These are phyloP conservation scores for Fopius arisanus DNA, from an alignment of 1,140 invertebrate genomes.

Conservation along the genomic window DNA sequence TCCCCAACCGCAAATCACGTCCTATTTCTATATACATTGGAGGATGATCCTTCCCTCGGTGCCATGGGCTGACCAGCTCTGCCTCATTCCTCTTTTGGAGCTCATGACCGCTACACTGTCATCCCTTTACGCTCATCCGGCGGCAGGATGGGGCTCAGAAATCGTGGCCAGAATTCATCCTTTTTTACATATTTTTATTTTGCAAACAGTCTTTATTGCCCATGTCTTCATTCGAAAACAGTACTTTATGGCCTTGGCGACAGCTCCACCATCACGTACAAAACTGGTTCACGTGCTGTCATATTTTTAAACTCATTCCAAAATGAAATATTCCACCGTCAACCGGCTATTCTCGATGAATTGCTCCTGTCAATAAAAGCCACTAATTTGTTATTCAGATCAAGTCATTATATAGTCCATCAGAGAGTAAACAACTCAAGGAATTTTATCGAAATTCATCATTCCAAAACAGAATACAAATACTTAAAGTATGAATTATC, in stretches of 20 bases:
- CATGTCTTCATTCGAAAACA: neutral
- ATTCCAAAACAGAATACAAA: too few relatives aligned
- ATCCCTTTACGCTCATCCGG: constrained; percentile 48
- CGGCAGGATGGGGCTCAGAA: constrained; percentile 21
- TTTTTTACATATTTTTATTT: constrained; percentile 5
- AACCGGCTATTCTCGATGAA: neutral
- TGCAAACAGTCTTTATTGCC: constrained; percentile 1
- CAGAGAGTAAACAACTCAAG: too few relatives aligned
- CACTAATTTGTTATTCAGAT: neutral
- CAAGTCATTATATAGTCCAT: neutral
- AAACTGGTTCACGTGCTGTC: constrained; percentile 18
- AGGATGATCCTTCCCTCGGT: constrained; percentile 57
- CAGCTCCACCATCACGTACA: constrained; percentile 20
- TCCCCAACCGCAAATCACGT: constrained; percentile 58
- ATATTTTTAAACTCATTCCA: constrained; percentile 5
- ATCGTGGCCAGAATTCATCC: constrained; percentile 22
- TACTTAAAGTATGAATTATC: too few relatives aligned
- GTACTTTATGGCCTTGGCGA: constrained; percentile 11
- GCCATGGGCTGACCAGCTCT: constrained; percentile 48
- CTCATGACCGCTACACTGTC: constrained; percentile 42
- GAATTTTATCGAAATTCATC: too few relatives aligned
- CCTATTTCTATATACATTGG: constrained; percentile 49
- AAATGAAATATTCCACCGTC: neutral
- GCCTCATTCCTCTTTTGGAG: constrained; percentile 10
- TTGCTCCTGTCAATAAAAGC: neutral